A percentile compares a stretch with the other conserved stretches of the same genome.
These are phyloP conservation scores for Tympanoctomys barrerae DNA, from an alignment of 2,797 vertebrate genomes.

Conservation along the genomic window DNA sequence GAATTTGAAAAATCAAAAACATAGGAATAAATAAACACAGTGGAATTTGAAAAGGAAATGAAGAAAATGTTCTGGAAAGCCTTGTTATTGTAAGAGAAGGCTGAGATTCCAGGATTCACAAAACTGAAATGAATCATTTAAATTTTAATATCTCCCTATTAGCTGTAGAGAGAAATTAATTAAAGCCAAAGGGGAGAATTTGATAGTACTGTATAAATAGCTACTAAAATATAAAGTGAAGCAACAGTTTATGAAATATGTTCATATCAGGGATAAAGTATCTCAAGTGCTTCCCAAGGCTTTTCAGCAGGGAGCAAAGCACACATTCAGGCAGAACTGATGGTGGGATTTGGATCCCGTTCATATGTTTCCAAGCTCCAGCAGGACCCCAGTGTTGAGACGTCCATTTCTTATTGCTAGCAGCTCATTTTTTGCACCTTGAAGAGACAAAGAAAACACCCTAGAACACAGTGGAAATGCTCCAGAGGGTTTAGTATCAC, in stretches of 20 bases:
- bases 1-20: constrained; percentile 65
- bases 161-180: constrained; percentile 18
- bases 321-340: accelerated
- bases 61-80: constrained; percentile 54
- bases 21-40: constrained; percentile 41
- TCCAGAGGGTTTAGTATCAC: constrained; percentile 67
- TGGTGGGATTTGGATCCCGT: background rate
- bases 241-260: background rate
- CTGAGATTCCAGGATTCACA: constrained; percentile 45
- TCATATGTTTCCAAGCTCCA: constrained; percentile 58
- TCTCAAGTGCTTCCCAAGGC: background rate
- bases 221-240: background rate
- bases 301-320: background rate
- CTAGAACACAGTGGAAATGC: constrained; percentile 60
- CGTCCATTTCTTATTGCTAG: constrained; percentile 63
- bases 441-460: constrained; percentile 69
- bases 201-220: background rate
- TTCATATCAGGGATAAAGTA: background rate
- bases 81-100: background rate
- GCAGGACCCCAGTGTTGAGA: constrained; percentile 37
- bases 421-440: constrained; percentile 73
- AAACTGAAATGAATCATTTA: constrained; percentile 52
- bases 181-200: background rate
- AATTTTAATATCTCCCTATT: constrained; percentile 9
- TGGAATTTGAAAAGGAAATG: constrained; percentile 58